A percentile compares a stretch with the other conserved stretches of the same genome.
Evolutionary conservation across 2,113 vertebrate genomes (phyloP).

Genomic region (Gallinago undulata): DNA sequence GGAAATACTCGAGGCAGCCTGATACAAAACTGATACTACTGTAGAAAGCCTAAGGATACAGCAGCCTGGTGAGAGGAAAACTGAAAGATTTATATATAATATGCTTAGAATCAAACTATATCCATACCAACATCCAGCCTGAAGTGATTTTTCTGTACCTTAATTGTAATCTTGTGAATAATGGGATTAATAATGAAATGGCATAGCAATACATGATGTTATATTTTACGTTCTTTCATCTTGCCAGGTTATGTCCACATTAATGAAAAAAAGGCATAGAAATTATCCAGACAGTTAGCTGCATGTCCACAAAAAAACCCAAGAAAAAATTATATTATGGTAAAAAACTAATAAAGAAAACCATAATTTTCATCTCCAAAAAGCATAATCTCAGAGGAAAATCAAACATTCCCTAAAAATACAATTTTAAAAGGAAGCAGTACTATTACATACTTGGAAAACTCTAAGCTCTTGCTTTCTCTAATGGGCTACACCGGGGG

Average conservation of each 20-base stretch:
- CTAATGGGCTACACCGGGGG: neutral
- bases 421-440: neutral
- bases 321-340: neutral
- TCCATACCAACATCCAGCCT: neutral
- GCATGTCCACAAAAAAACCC: neutral
- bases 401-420: neutral
- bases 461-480: neutral
- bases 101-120: neutral
- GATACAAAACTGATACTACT: neutral
- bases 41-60: neutral
- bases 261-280: neutral
- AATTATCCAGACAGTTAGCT: neutral
- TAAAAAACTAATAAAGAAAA: neutral
- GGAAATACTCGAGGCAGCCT: neutral
- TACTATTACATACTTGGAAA: neutral
- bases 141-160: neutral
- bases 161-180: neutral
- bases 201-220: neutral
- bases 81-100: neutral
- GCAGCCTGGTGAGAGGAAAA: neutral
- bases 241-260: neutral
- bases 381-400: neutral
- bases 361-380: neutral
- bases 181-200: neutral
- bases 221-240: neutral